phyloP scores from a whole-genome alignment of 2,888 invertebrate species.

The Cylloceria caligata region DNA sequence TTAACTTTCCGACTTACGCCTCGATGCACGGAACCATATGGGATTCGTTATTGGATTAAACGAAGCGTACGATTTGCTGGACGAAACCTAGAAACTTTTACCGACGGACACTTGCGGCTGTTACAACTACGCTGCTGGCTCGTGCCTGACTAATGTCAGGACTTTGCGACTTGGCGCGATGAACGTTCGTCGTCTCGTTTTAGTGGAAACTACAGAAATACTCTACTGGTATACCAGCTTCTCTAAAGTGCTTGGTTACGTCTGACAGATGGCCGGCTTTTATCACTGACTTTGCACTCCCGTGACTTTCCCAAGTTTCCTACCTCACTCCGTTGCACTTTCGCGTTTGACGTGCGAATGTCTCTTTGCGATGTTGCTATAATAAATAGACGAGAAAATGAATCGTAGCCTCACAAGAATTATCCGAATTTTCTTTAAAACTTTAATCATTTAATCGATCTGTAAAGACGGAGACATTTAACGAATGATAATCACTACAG shows the following conservation, averaged over 20 bases:
- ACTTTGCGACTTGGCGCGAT: constrained; percentile 71
- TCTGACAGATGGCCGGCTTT: constrained; percentile 74
- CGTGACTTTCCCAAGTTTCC: constrained; percentile 34
- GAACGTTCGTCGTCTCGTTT: constrained; percentile 24
- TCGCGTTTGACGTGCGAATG: constrained; percentile 26
- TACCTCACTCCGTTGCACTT: constrained; percentile 23
- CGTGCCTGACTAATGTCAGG: constrained; percentile 73
- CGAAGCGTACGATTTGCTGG: constrained; percentile 49
- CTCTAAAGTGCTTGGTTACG: constrained; percentile 32
- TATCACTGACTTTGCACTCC: constrained; percentile 69
- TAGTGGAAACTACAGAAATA: constrained; percentile 41
- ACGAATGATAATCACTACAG: too few relatives aligned
- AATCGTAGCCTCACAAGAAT: neutral
- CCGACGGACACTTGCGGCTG: constrained; percentile 19
- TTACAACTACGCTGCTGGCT: constrained; percentile 21
- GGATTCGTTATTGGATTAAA: constrained; percentile 54
- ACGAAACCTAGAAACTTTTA: constrained; percentile 34
- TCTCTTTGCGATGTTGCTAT: constrained; percentile 31
- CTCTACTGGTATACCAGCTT: constrained; percentile 26
- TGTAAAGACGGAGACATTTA: too few relatives aligned
- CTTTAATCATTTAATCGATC: neutral
- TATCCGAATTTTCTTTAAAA: constrained; percentile 11
- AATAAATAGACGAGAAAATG: constrained; percentile 27
- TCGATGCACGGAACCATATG: constrained; percentile 19
- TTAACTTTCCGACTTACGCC: constrained; percentile 34